These are phyloP conservation scores for Apis florea DNA, from an alignment of 1,140 invertebrate species.

Conservation along the genomic window DNA sequence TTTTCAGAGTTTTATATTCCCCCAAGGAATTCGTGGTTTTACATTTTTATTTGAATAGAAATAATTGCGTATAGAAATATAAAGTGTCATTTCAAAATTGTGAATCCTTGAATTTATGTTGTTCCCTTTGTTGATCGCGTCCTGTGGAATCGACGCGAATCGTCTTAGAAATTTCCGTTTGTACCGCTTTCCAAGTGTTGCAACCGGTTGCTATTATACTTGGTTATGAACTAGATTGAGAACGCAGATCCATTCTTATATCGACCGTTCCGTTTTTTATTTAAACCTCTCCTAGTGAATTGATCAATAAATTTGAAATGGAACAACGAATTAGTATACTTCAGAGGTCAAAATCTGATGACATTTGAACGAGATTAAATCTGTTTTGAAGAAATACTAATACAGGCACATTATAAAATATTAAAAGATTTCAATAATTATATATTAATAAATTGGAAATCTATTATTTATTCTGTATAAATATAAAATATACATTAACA, in stretches of 20 bases:
- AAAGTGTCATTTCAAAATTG: background rate
- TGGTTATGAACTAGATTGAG: conserved; percentile 35
- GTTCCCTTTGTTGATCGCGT: background rate
- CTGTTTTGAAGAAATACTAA: too few relatives aligned
- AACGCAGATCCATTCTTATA: conserved; percentile 16
- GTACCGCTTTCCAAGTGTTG: conserved; percentile 34
- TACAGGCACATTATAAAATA: too few relatives aligned
- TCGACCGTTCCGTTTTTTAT: background rate
- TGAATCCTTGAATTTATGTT: conserved; percentile 2
- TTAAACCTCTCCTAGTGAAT: background rate
- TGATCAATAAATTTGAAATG: conserved; percentile 16
- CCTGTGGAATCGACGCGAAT: conserved; percentile 21
- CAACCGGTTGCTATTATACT: conserved; percentile 29
- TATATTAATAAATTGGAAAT: too few relatives aligned
- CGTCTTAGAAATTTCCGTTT: conserved; percentile 38
- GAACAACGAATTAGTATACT: background rate
- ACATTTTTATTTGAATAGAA: conserved; percentile 28
- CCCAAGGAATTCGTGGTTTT: conserved; percentile 1
- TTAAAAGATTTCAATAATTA: too few relatives aligned
- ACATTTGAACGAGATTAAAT: too few relatives aligned
- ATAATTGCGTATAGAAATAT: conserved; percentile 17
- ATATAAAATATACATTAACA: too few relatives aligned
- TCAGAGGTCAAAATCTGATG: too few relatives aligned
- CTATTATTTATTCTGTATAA: too few relatives aligned
- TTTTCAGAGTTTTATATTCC: conserved; percentile 1